Base-by-base conservation (phyloP, 2,888 invertebrate genomes). In the Mesorhabditis spiculigera region DNA sequence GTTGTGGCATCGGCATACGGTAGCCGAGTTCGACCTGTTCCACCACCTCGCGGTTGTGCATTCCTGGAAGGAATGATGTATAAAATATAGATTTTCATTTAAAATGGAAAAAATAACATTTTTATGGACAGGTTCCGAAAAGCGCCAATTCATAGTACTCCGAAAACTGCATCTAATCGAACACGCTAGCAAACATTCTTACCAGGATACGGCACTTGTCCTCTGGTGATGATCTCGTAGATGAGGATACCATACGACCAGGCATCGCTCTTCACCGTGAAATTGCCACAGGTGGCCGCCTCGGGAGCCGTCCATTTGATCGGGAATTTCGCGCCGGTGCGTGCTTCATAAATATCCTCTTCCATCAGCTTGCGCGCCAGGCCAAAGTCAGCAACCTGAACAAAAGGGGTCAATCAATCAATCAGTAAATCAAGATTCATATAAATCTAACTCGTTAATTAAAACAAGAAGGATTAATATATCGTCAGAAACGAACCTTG, bases 221-320 rank as follows among this genome's bases (percentile, higher is more conserved):
- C 88, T 68, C 86, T 84, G 3, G 89, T 88, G 77, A 88, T 86
- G 41, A 89, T 83, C 77, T 88, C 88, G 70, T 87, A 86, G 63
- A 88, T 77, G 28, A 88, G 80, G 63, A 85, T 81, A n/a, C 73
- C 85, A 69, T 85, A 85, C 0, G 95, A 96, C 98, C 98, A 98
- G 0, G 98, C 96, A 87, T 98, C 98, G 63, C 95, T 95, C 88
- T 98, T 98, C 80, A 97, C 96, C 61, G 96, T 95, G 89, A 98
- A 98, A 86, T 95, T 83, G 50, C 86, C 85, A 65, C 78, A 79
- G 88, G 96, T 96, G 72, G 97, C 97, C 66, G 98, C 98, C 89
- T 99, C 98, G 1, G 98, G 98, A 44, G 98, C 97, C 69, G 98
- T 99, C 98, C 98, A 98, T 71, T 82, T 86, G 6, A 98, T 96